Percentiles rank a stretch among this genome's conserved stretches.
phyloP scores from a whole-genome alignment of 2,797 vertebrate genomes.

The Odontamblyopus rebecca region DNA sequence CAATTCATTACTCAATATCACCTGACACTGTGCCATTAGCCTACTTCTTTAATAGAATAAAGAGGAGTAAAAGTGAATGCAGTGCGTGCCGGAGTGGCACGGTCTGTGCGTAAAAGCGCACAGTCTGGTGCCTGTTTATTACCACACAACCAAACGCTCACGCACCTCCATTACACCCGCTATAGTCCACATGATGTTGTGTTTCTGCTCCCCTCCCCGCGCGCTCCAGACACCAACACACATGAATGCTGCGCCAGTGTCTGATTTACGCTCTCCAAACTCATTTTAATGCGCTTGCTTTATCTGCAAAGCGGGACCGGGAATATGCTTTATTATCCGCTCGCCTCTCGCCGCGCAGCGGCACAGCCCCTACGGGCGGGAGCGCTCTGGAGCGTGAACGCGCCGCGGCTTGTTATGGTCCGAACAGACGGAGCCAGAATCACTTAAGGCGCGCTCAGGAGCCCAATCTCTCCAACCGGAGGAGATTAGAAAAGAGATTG shows the following conservation, averaged over 20 bases:
- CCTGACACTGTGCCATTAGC: constrained; percentile 7
- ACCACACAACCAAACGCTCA: constrained; percentile 31
- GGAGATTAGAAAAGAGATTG: constrained; percentile 61
- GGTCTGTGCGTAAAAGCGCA: constrained; percentile 6
- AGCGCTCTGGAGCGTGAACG: constrained; percentile 25
- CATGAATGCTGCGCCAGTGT: constrained; percentile 18
- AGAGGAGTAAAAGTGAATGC: not conserved
- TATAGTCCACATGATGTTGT: constrained; percentile 24
- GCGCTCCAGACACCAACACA: constrained; percentile 19
- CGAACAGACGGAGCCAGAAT: constrained; percentile 58
- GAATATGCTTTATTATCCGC: constrained; percentile 63
- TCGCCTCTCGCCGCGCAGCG: constrained; percentile 43
- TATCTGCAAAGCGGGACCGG: constrained; percentile 52
- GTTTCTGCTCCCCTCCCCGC: constrained; percentile 15
- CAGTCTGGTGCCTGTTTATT: constrained; percentile 9
- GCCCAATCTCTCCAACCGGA: constrained; percentile 69
- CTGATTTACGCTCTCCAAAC: constrained; percentile 53
- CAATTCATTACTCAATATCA: constrained; percentile 9
- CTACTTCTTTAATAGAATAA: constrained; percentile 12
- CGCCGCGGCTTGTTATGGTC: constrained; percentile 45
- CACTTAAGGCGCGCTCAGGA: constrained; percentile 72
- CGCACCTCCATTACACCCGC: constrained; percentile 43
- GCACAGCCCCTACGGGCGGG: constrained; percentile 15
- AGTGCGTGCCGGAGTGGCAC: constrained; percentile 4
- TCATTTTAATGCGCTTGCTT: constrained; percentile 60